Base-by-base conservation (phyloP, 1,140 invertebrate genomes). In the Vollenhovia emeryi region DNA sequence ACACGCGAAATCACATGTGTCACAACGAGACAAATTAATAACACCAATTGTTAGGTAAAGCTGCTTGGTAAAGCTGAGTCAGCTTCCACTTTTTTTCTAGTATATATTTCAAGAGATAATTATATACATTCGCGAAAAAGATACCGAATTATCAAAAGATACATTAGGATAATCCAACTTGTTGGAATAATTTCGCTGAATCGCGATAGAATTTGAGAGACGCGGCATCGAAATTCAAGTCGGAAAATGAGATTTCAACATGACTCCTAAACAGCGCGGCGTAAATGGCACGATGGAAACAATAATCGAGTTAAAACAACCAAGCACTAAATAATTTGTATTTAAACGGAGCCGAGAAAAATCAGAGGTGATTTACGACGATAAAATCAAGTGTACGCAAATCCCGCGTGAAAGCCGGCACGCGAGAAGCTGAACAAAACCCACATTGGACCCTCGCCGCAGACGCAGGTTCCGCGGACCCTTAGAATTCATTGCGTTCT, bases 401-500 rank as follows among this genome's bases (percentile, higher is more conserved):
- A 69, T 85, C 40, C 21, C 52, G 60, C 60, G 27, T n/a, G 50
- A 30, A 59, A 59, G 33, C 27, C 74, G 74, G n/a, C 24, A 68
- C 13, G 45, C 18, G 57, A 66, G 33, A 66, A 79, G 84, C 80
- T 85, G 57, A 48, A 43, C 62, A 68, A 45, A 85, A 68, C 24
- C 21, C 59, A 66, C 15, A 33, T 45, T 24, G 48, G 57, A 66
- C 60, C 50, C 73, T 85, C 75, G 30, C 60, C 83, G 62, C 75
- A 55, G 40, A 79, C 30, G 9, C 73, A 50, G 27, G 55, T 43
- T n/a, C 48, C 33, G 45, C 5, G 45, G 24, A 64, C 85, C 55
- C 18, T 68, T 45, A 73, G 74, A 90, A 87, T 89, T 90, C 83
- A 89, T 90, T 45, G 68, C 82, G 59, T 64, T 84, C 82, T 79